Evolutionary conservation across 2,113 vertebrate species (phyloP).

Genomic region (human (Homo sapiens)): GRCh38 chr9:124904001-124904500

Average conservation of each 20-base stretch:
- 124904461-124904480: not conserved
- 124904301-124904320: not conserved
- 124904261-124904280: not conserved
- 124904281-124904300: not conserved
- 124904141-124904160: not conserved
- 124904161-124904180: not conserved
- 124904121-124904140: not conserved
- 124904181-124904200: not conserved
- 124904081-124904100: not conserved
- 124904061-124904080: too few relatives aligned
- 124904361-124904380: not conserved
- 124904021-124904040: too few relatives aligned
- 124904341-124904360: not conserved
- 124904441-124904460: not conserved
- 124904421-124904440: not conserved
- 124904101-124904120: not conserved
- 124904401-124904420: slow-evolving; percentile 17
- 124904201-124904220: not conserved
- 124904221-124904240: not conserved
- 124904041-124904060: too few relatives aligned
- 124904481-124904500: not conserved
- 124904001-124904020: too few relatives aligned
- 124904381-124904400: not conserved
- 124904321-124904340: not conserved
- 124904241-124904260: not conserved